phyloP scores from a whole-genome alignment of 2,113 vertebrate genomes.

The Megaleporinus macrocephalus region DNA sequence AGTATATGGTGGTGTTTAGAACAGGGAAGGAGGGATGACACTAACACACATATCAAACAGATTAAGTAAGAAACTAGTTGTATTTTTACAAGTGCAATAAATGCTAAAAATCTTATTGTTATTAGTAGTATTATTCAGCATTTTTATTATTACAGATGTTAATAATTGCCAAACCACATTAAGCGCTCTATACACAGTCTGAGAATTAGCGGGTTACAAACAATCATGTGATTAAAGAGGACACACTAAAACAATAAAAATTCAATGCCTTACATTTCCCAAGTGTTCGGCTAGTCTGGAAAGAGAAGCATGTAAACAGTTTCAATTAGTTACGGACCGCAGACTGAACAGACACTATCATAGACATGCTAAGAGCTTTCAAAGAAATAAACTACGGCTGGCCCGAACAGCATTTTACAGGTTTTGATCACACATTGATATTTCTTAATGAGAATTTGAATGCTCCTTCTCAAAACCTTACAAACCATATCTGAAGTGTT shows the following conservation, averaged over 20 bases:
- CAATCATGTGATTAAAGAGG: neutral
- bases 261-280: constrained; percentile 93
- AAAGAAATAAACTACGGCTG: neutral
- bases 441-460: too few relatives aligned
- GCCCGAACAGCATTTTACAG: too few relatives aligned
- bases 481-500: too few relatives aligned
- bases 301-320: constrained; percentile 70
- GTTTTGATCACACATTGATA: too few relatives aligned
- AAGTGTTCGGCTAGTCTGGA: constrained; percentile 85
- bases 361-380: neutral
- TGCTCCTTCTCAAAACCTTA: too few relatives aligned
- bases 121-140: neutral
- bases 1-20: neutral
- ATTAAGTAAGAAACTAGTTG: neutral
- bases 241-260: constrained; percentile 40
- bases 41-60: neutral
- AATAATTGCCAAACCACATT: neutral
- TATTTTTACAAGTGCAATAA: neutral
- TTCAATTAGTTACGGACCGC: constrained; percentile 19
- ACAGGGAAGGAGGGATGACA: neutral
- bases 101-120: neutral
- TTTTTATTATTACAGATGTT: neutral
- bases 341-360: constrained; percentile 9
- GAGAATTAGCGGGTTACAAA: constrained; percentile 17
- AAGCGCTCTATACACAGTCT: constrained; percentile 9